Evolutionary conservation across 30 jellyfish, hydroid and myxozoan species (phyloP).

Genomic region (Clytia hemisphaerica): DNA sequence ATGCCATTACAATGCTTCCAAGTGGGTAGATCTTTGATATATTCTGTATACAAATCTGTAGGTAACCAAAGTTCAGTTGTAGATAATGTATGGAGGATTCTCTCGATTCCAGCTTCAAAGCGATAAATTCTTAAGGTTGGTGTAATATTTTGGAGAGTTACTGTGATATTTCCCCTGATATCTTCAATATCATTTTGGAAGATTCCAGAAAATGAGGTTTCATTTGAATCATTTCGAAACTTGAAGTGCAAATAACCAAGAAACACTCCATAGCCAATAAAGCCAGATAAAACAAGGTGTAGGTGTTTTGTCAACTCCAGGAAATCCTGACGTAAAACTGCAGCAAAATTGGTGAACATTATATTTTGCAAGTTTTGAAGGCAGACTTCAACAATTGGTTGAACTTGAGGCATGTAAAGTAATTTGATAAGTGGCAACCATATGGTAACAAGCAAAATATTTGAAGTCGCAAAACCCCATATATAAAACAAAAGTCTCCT

Average conservation of each 20-base stretch:
- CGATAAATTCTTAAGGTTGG: slow-evolving; percentile 49
- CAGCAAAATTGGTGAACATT: slow-evolving; percentile 85
- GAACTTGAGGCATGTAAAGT: slow-evolving; percentile 64
- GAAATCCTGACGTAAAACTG: slow-evolving; percentile 75
- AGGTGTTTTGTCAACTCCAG: slow-evolving; percentile 64
- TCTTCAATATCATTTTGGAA: slow-evolving; percentile 59
- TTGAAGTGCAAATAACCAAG: slow-evolving; percentile 64
- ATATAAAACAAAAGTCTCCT: slow-evolving; percentile 51
- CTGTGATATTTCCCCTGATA: slow-evolving; percentile 36
- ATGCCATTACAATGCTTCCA: slow-evolving; percentile 53
- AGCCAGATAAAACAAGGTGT: slow-evolving; percentile 53
- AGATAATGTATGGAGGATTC: slow-evolving; percentile 47
- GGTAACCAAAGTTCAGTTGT: slow-evolving; percentile 91
- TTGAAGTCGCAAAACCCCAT: slow-evolving; percentile 69
- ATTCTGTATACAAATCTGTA: slow-evolving; percentile 60
- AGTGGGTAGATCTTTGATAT: slow-evolving; percentile 36
- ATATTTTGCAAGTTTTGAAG: slow-evolving; percentile 51
- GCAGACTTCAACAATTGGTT: slow-evolving; percentile 56
- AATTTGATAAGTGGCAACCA: slow-evolving; percentile 78
- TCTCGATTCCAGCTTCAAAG: slow-evolving; percentile 78
- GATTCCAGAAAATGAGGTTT: slow-evolving; percentile 39
- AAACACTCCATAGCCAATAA: slow-evolving; percentile 53
- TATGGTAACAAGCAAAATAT: slow-evolving; percentile 39
- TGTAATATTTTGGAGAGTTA: slow-evolving; percentile 48
- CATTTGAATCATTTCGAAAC: slow-evolving; percentile 18